These are phyloP conservation scores for Masnerella sp. DNA, from an alignment of 2,888 invertebrate species.

Conservation along the genomic window DNA sequence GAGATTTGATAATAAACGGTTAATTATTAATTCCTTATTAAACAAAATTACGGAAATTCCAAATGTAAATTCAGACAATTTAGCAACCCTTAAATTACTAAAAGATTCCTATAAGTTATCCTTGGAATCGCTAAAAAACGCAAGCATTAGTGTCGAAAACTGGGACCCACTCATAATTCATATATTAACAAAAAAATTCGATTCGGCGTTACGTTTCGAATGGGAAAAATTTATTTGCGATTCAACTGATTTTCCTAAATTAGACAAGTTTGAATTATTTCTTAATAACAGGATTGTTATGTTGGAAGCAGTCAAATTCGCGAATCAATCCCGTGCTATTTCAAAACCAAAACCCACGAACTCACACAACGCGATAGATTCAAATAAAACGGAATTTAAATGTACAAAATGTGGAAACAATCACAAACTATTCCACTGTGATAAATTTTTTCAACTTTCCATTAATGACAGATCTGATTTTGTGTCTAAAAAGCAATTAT, in stretches of 20 bases:
- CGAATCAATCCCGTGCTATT: not conserved
- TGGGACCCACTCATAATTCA: conserved; percentile 1
- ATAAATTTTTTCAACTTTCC: too few relatives aligned
- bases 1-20: not conserved
- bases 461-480: too few relatives aligned
- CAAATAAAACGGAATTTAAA: too few relatives aligned
- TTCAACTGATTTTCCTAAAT: not conserved
- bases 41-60: too few relatives aligned
- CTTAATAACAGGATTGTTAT: not conserved
- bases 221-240: not conserved
- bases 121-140: not conserved
- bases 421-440: too few relatives aligned
- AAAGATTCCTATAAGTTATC: too few relatives aligned
- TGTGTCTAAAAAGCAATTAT: too few relatives aligned
- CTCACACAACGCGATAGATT: too few relatives aligned
- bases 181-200: not conserved
- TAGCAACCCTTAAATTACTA: too few relatives aligned
- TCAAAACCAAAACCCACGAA: not conserved
- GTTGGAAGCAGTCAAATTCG: not conserved
- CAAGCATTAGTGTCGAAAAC: not conserved
- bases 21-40: not conserved
- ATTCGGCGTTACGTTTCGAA: not conserved
- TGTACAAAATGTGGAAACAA: too few relatives aligned
- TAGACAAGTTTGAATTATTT: not conserved
- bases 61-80: too few relatives aligned